phyloP scores from a whole-genome alignment of 2,797 vertebrate genomes.

The Lagorchestes hirsutus region DNA sequence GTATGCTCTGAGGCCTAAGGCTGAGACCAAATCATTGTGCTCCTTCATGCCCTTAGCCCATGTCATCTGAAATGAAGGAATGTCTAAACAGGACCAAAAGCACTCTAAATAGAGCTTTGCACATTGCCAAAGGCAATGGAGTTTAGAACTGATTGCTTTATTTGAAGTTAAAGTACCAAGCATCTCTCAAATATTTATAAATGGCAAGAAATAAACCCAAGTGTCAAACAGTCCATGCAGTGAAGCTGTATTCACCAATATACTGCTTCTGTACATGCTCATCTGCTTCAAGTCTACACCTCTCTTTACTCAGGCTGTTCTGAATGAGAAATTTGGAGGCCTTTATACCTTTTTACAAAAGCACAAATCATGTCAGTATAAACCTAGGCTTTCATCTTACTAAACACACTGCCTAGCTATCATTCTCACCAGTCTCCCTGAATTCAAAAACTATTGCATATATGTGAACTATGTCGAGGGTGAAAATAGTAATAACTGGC shows the following conservation, averaged over 20 bases:
- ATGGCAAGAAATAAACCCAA: not conserved
- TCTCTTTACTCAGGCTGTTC: not conserved
- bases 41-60: slow-evolving; percentile 69
- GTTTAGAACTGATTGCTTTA: slow-evolving; percentile 67
- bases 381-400: not conserved
- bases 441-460: not conserved
- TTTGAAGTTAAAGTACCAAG: slow-evolving; percentile 50
- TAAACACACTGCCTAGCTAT: not conserved
- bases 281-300: not conserved
- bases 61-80: slow-evolving; percentile 84
- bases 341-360: fast-evolving
- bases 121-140: slow-evolving; percentile 48
- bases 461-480: not conserved
- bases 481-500: not conserved
- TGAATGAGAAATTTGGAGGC: not conserved
- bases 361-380: fast-evolving
- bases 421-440: not conserved
- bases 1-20: slow-evolving; percentile 78
- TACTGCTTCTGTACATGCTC: fast-evolving
- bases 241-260: not conserved
- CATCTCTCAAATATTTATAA: slow-evolving; percentile 53
- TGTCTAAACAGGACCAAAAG: slow-evolving; percentile 69
- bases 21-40: slow-evolving; percentile 73
- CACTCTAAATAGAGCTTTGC: slow-evolving; percentile 70
- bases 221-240: fast-evolving